Conservation (phyloP, 1,140 invertebrate genomes). For the Hylaeus anthracinus region DNA sequence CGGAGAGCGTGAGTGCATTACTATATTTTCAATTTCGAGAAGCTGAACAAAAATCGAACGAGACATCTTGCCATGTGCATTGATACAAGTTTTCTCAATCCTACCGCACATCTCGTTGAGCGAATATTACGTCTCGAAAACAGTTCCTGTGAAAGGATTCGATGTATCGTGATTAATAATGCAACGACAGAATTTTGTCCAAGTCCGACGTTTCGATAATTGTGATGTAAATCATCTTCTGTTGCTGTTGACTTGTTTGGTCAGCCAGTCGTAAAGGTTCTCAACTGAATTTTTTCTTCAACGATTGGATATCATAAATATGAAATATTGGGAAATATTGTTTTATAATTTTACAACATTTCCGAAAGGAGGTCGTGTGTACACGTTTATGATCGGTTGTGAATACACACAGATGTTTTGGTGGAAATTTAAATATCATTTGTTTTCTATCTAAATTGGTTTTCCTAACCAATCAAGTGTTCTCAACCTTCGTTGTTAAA, state of each 20-base stretch:
- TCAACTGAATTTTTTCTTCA: constrained; percentile 19
- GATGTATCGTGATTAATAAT: background rate
- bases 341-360: background rate
- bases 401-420: background rate
- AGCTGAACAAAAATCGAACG: constrained; percentile 11
- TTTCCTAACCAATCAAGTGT: constrained; percentile 10
- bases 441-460: background rate
- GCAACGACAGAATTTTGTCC: background rate
- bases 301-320: background rate
- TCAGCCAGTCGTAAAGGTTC: constrained; percentile 51
- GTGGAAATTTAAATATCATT: background rate
- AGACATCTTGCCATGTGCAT: constrained; percentile 63
- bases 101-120: constrained; percentile 9
- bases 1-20: constrained; percentile 84
- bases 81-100: constrained; percentile 48
- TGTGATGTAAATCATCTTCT: background rate
- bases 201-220: background rate
- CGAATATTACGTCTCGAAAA: background rate
- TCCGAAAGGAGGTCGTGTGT: background rate
- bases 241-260: constrained; percentile 40
- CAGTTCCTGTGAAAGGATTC: background rate
- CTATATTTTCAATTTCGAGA: constrained; percentile 4
- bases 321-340: background rate
- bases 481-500: constrained; percentile 16
- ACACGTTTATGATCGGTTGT: background rate